These are phyloP conservation scores for Aricia agestis DNA, from an alignment of 1,140 invertebrate genomes.

Conservation along the genomic window DNA sequence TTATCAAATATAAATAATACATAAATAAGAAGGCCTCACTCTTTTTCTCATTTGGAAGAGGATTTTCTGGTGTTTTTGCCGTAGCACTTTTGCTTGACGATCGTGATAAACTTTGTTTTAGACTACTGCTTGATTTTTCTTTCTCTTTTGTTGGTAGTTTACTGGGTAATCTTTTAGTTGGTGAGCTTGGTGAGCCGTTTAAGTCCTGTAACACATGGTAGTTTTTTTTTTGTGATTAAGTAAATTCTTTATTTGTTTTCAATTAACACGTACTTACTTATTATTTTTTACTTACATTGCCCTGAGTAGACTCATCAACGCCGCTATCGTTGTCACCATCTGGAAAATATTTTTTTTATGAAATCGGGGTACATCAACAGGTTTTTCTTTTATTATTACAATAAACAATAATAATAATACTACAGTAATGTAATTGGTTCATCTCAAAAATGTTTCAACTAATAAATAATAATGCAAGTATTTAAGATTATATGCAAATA, in stretches of 20 bases:
- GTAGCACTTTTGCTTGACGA: constrained; percentile 80
- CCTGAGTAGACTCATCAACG: constrained; percentile 85
- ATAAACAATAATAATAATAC: background rate
- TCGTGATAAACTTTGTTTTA: constrained; percentile 76
- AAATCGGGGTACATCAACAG: constrained; percentile 10
- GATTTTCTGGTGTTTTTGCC: constrained; percentile 81
- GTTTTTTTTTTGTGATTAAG: constrained; percentile 1
- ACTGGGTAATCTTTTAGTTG: constrained; percentile 78
- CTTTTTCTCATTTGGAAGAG: constrained; percentile 82
- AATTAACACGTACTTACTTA: background rate
- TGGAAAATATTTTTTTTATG: constrained; percentile 59
- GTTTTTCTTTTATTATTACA: background rate
- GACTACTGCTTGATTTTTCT: constrained; percentile 69
- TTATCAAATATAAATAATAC: no score
- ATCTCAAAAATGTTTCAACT: background rate
- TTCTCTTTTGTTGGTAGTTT: constrained; percentile 76
- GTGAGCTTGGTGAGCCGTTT: constrained; percentile 79
- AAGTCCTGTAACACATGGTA: constrained; percentile 54
- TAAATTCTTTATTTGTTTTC: background rate
- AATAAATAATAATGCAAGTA: no score
- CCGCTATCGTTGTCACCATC: constrained; percentile 88
- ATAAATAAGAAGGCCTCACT: no score
- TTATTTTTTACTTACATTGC: constrained; percentile 76
- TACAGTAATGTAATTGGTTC: background rate
- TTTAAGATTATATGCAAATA: constrained; percentile 16